A percentile compares a stretch with the other conserved stretches of the same genome.
Conservation (phyloP, 2,113 vertebrate genomes). For the Aspiorhynchus laticeps region DNA sequence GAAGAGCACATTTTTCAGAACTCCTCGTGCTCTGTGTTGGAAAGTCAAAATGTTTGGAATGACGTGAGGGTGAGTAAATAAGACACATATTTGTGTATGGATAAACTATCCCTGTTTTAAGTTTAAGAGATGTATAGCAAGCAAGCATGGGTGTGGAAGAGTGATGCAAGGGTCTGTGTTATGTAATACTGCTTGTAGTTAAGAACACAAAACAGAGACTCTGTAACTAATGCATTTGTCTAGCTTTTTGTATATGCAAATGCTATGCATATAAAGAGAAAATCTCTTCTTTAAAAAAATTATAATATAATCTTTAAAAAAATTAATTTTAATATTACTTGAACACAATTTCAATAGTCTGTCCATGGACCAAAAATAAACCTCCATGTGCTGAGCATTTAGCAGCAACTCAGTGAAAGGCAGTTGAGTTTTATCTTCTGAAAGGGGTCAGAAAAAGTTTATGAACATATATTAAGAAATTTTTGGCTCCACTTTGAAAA, state of each 20-base stretch:
- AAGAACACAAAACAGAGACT: background rate
- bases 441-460: background rate
- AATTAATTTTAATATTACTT: background rate
- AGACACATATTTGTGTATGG: background rate
- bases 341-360: background rate
- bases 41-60: background rate
- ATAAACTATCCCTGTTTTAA: background rate
- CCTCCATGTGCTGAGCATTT: background rate
- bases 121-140: background rate
- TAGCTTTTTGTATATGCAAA: background rate
- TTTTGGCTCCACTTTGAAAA: background rate
- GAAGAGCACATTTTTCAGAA: background rate
- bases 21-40: background rate
- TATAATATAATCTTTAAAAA: too few relatives aligned
- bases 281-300: background rate
- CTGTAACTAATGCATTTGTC: background rate
- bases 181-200: background rate
- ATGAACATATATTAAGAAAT: background rate
- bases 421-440: too few relatives aligned
- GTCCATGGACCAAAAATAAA: background rate
- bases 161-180: background rate
- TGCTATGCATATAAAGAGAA: background rate
- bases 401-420: background rate
- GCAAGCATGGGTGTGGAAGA: slow-evolving; percentile 2
- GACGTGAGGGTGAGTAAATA: background rate